These are phyloP conservation scores for Diplosoma virens DNA, from an alignment of 23 tunicate species.

Conservation along the genomic window DNA sequence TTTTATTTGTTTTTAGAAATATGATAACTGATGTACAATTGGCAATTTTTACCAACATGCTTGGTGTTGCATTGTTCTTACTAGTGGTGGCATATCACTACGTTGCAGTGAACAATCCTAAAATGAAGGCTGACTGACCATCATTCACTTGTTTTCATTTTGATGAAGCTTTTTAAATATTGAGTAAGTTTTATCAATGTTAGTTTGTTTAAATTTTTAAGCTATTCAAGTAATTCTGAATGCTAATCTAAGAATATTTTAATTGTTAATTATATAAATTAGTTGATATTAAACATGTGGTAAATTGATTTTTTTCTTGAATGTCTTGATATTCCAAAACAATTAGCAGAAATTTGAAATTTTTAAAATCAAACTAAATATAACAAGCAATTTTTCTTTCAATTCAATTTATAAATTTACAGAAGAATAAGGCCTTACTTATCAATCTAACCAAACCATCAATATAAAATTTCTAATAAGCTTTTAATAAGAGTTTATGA, in stretches of 20 bases:
- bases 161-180: neutral
- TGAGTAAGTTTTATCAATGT: neutral
- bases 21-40: constrained; percentile 97
- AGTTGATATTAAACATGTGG: too few species aligned
- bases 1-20: constrained; percentile 5
- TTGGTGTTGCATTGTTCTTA: constrained; percentile 81
- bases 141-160: neutral
- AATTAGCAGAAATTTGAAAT: too few species aligned
- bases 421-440: too few species aligned
- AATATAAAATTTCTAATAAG: too few species aligned
- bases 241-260: neutral
- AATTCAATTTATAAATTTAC: too few species aligned
- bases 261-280: too few species aligned
- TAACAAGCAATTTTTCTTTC: too few species aligned
- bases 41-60: constrained; percentile 87
- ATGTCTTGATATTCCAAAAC: too few species aligned
- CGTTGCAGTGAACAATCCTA: constrained; percentile 80
- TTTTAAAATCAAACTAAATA: too few species aligned
- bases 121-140: constrained; percentile 33
- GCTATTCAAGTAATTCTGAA: neutral
- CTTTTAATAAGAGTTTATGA: too few species aligned
- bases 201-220: neutral
- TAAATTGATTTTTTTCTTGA: too few species aligned
- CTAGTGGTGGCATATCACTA: constrained; percentile 87
- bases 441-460: too few species aligned